Percentiles rank a stretch among this genome's conserved stretches.
Conservation (phyloP, 2,888 invertebrate species). For the Dicyrtomina minuta region DNA sequence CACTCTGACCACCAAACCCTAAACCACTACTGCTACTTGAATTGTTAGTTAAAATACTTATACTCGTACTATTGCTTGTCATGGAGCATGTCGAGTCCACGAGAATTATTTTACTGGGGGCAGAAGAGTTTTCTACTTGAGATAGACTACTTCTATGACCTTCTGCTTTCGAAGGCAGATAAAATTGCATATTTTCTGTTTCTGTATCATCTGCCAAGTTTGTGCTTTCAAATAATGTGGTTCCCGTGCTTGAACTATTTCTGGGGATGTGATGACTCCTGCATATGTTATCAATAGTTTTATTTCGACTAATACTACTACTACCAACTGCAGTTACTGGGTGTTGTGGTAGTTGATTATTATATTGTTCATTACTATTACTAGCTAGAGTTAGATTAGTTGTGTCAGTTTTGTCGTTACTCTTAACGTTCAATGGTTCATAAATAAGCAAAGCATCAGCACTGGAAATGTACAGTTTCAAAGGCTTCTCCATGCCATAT, state of each 20-base stretch:
- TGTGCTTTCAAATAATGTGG: not conserved
- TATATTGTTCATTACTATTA: constrained; percentile 3
- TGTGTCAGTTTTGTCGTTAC: constrained; percentile 26
- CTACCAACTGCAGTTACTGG: not conserved
- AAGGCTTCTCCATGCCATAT: constrained; percentile 46
- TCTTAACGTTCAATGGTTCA: constrained; percentile 28
- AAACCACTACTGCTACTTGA: constrained; percentile 6
- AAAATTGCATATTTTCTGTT: too few species aligned
- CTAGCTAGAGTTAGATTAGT: constrained; percentile 10
- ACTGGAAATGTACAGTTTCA: constrained; percentile 51
- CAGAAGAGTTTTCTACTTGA: too few species aligned
- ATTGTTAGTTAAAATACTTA: constrained; percentile 1
- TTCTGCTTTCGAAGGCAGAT: not conserved
- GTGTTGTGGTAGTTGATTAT: not conserved
- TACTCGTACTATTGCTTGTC: constrained; percentile 1
- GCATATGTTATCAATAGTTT: too few species aligned
- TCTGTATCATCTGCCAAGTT: too few species aligned
- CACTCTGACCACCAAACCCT: not conserved
- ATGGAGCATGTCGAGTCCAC: constrained; percentile 10
- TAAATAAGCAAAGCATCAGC: constrained; percentile 53
- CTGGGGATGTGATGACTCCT: not conserved
- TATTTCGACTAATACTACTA: constrained; percentile 9
- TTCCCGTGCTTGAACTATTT: not conserved
- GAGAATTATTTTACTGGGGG: too few species aligned
- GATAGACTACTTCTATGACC: too few species aligned